Evolutionary conservation across 2,113 vertebrate species (phyloP), one percentile per base, ranked within the genome.

Genomic region (Nanorana parkeri): DNA sequence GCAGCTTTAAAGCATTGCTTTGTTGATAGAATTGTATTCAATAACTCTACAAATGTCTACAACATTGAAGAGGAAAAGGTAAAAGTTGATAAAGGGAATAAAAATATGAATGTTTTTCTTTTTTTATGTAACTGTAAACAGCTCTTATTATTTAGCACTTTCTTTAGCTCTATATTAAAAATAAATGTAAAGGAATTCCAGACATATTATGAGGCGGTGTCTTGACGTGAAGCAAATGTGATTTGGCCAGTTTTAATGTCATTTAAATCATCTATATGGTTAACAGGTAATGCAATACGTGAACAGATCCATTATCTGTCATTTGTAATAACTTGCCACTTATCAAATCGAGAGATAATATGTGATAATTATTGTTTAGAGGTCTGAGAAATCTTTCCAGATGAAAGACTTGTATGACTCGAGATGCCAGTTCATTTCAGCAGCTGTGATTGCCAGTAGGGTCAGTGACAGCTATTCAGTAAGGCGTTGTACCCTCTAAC

Each of bases 21-120:
- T 28, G 21, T 68, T 32, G 13, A 56, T 13, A 72, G 52, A 10
- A 26, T 5, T 69, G 69, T 56, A 60, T 10, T n/a, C 32, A 54
- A 13, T n/a, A 55, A n/a, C 24, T 21, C 3, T 56, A 28, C 5
- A 77, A 58, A 51, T 36, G 6, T 36, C 21, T 5, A 52, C 26
- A 23, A 71, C 20, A 51, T 58, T 51, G 6, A 32, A 72, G 36
- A 60, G 6, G 32, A 36, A 36, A 6, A 60, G 6, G 58, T n/a
- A 47, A 71, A 61, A n/a, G 47, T 11, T 67, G 41, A 68, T 55
- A 79, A 79, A 79, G 77, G 77, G 79, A 81, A 81, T 80, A n/a
- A 80, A 29, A 32, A 60, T 20, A 29, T 3, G 71, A 32, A 74
- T 74, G 71, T 74, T 21, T 60, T 21, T 36, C 32, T n/a, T 47